Conservation (phyloP, 2,113 vertebrate genomes). For the Hippopotamus amphibius region DNA sequence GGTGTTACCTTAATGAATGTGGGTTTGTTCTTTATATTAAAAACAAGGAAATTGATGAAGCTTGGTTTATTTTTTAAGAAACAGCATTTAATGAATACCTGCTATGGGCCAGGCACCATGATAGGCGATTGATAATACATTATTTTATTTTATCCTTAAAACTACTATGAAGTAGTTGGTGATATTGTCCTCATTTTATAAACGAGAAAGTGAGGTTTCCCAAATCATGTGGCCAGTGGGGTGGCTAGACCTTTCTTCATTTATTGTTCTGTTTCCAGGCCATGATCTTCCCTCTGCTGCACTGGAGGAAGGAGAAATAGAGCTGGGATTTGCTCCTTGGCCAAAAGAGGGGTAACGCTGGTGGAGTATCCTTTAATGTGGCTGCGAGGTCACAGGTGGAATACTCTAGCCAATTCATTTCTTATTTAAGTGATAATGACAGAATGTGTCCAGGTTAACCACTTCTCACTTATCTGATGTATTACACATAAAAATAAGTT, state of each 20-base stretch:
- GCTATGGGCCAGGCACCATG: neutral
- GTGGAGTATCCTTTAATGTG: neutral
- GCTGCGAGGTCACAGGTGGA: neutral
- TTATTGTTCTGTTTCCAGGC: neutral
- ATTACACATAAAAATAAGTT: neutral
- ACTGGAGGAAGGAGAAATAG: neutral
- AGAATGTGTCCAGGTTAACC: neutral
- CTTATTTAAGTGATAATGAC: neutral
- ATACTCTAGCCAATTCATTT: neutral
- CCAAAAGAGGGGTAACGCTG: neutral
- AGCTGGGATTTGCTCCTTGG: neutral
- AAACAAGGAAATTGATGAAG: neutral
- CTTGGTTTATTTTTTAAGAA: neutral
- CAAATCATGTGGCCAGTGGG: neutral
- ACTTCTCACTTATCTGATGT: neutral
- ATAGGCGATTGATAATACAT: neutral
- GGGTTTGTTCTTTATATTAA: neutral
- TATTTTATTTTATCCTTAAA: slow-evolving; percentile 26
- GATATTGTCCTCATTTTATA: neutral
- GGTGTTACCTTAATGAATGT: neutral
- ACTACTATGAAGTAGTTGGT: neutral
- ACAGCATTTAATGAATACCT: neutral
- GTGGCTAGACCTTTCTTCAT: neutral
- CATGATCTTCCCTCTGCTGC: neutral
- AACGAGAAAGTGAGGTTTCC: neutral